These are phyloP conservation scores for Stenichneumon culpator DNA, from an alignment of 2,888 invertebrate genomes.

Conservation along the genomic window DNA sequence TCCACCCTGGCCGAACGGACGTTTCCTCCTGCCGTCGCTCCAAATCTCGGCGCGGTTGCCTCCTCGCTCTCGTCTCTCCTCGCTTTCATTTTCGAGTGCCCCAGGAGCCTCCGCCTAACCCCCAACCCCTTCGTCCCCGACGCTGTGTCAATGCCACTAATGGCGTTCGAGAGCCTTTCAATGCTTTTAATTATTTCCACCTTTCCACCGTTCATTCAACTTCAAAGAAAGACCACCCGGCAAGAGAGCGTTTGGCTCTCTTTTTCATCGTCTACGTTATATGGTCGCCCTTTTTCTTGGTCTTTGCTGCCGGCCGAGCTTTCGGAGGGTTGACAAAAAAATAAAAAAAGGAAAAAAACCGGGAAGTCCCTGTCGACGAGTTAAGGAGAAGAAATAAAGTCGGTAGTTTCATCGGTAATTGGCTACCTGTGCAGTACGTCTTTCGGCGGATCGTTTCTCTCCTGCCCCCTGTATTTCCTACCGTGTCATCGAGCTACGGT, in stretches of 20 bases:
- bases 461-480: neutral
- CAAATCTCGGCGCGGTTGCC: slow-evolving; percentile 12
- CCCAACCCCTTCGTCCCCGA: slow-evolving; percentile 43
- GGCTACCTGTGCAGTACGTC: slow-evolving; percentile 12
- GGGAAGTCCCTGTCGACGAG: slow-evolving; percentile 5
- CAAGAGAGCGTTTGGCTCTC: slow-evolving; percentile 61
- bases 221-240: slow-evolving; percentile 71
- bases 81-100: slow-evolving; percentile 67
- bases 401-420: slow-evolving; percentile 40
- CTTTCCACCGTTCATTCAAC: slow-evolving; percentile 68
- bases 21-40: slow-evolving; percentile 46
- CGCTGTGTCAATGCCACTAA: slow-evolving; percentile 77
- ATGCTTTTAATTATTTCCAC: slow-evolving; percentile 83
- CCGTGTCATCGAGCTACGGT: neutral
- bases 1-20: slow-evolving; percentile 49
- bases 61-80: slow-evolving; percentile 43
- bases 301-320: slow-evolving; percentile 9
- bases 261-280: slow-evolving; percentile 39
- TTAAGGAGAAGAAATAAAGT: slow-evolving; percentile 31
- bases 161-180: slow-evolving; percentile 78
- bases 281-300: neutral
- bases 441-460: slow-evolving; percentile 14
- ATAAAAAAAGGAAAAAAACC: neutral
- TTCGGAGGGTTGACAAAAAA: neutral
- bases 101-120: neutral